Base-by-base conservation (phyloP, 2,797 vertebrate species). In the Heterohyrax brucei region DNA sequence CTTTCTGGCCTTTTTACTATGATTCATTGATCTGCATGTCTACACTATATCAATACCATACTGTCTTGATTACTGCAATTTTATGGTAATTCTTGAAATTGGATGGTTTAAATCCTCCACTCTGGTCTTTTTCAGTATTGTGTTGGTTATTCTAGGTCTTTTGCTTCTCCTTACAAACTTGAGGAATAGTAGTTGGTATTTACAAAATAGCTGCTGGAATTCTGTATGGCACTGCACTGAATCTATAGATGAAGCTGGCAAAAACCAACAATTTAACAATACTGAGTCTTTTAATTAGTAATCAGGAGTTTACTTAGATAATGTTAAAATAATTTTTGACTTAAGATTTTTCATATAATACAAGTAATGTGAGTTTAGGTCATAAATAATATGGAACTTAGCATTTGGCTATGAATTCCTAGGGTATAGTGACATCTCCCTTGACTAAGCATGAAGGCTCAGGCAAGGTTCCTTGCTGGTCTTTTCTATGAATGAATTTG, bases 71-170 rank as follows among this genome's bases (percentile, higher is more conserved):
- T 80, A 61, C 28, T 78, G 16, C 24, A 66, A 61, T 9, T 89
- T 84, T 85, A 18, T 44, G 77, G 5, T 68, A 89, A 85, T 46
- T 66, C 46, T 94, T 92, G 19, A 86, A 87, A 90, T 56, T 56
- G 53, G 53, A 16, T 56, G 13, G 53, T 56, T 75, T 90, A 79
- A 39, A 16, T 75, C 28, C 6, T 79, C 26, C 46, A 79, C 4
- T 87, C 56, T 94, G 18, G 78, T 79, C 56, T 81, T 86, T 92
- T 87, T 87, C 5, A 48, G 18, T 82, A 70, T 81, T 62, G 10
- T 56, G 4, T 61, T 53, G 78, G 53, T 79, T 90, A 64, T 48
- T 87, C n/a, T 26, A 70, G 7, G 26, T 70, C 39, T 76, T 78
- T 77, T 76, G 50, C 59, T 87, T 91, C 91, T 80, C 10, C 5